phyloP scores from a whole-genome alignment of 2,888 invertebrate genomes.

The Pandemis heparana region DNA sequence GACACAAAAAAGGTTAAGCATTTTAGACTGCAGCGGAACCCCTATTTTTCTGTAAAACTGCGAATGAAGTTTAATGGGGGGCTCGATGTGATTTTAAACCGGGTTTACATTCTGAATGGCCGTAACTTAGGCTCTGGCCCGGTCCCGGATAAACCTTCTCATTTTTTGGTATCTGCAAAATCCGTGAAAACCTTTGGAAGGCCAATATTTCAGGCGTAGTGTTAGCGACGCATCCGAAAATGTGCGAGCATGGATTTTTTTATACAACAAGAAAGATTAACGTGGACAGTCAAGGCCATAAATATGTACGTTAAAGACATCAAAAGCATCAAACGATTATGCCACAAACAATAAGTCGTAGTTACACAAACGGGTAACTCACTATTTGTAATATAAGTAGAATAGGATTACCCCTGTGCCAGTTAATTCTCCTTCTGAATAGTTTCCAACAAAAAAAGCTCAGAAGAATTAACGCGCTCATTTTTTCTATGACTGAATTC shows the following conservation, averaged over 20 bases:
- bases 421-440: too few species aligned
- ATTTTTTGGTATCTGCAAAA: slow-evolving; percentile 40
- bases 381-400: too few species aligned
- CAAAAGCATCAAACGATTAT: too few species aligned
- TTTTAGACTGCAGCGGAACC: slow-evolving; percentile 12
- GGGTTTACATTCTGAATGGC: slow-evolving; percentile 24
- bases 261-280: too few species aligned
- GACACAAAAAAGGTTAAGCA: not conserved
- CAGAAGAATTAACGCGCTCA: too few species aligned
- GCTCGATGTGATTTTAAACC: slow-evolving; percentile 27
- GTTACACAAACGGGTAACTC: too few species aligned
- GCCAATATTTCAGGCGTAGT: slow-evolving; percentile 34
- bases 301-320: too few species aligned
- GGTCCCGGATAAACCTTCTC: slow-evolving; percentile 32
- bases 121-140: slow-evolving; percentile 38
- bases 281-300: too few species aligned
- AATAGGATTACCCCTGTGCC: too few species aligned
- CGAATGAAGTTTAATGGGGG: slow-evolving; percentile 39
- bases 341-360: too few species aligned
- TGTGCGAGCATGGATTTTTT: not conserved
- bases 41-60: slow-evolving; percentile 23
- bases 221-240: not conserved
- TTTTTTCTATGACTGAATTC: not conserved
- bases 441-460: too few species aligned
- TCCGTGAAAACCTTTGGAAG: not conserved